Conservation (phyloP, 2,888 invertebrate genomes). For the Agrochola lychnidis region DNA sequence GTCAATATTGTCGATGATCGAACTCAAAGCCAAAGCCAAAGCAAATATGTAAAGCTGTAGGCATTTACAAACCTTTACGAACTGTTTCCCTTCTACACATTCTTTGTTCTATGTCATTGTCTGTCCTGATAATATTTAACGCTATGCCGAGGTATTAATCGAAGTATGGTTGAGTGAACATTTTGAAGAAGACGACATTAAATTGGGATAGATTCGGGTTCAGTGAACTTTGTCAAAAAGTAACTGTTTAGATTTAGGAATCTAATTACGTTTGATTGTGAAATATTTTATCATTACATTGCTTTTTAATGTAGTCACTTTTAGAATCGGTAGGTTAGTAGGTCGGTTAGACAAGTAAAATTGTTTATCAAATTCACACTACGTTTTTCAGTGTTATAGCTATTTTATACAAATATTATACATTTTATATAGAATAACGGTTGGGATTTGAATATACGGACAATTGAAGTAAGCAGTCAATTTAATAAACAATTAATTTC, state of each 20-base stretch:
- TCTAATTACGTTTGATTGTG: not conserved
- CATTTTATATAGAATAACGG: not conserved
- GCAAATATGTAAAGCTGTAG: not conserved
- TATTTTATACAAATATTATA: not conserved
- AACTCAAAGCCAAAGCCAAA: not conserved
- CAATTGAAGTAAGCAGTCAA: no score
- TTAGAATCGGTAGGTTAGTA: not conserved
- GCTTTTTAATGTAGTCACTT: not conserved
- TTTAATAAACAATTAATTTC: no score
- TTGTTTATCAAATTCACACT: not conserved
- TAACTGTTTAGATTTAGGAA: conserved; percentile 21
- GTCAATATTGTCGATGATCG: not conserved
- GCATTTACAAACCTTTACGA: not conserved
- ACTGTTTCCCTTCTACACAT: not conserved
- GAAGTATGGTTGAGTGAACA: conserved; percentile 44
- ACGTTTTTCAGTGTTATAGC: no score
- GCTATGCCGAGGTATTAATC: conserved; percentile 53
- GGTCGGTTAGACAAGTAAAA: no score
- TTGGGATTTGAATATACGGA: not conserved
- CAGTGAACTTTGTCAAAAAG: conserved; percentile 23
- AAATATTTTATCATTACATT: not conserved
- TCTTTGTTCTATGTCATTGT: conserved; percentile 18
- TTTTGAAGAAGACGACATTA: conserved; percentile 26
- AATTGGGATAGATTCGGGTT: conserved; percentile 6
- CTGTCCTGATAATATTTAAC: conserved; percentile 56